Evolutionary conservation across 1,140 invertebrate species (phyloP).

Genomic region (Drosophila sucinea): DNA sequence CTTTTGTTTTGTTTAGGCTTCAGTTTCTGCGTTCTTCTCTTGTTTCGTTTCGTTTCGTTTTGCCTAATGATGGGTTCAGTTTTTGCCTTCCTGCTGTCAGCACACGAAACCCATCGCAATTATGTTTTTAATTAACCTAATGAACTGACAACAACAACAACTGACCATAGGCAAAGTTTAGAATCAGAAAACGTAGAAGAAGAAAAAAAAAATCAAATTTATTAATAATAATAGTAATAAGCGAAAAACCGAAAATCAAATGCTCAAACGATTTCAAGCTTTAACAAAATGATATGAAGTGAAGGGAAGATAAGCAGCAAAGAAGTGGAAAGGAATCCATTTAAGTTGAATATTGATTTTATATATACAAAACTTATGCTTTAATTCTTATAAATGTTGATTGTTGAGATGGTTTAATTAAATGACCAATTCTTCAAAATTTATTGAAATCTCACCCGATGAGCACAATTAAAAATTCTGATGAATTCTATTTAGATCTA

Average conservation of each 20-base stretch:
- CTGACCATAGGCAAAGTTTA: slow-evolving; percentile 5
- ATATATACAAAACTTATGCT: not conserved
- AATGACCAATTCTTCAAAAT: not conserved
- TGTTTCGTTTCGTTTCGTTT: slow-evolving; percentile 25
- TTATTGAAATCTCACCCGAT: too few relatives aligned
- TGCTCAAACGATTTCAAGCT: not conserved
- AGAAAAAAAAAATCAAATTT: not conserved
- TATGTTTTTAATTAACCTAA: slow-evolving; percentile 79
- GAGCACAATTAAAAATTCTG: too few relatives aligned
- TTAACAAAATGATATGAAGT: not conserved
- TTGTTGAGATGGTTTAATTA: not conserved
- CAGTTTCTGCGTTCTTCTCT: slow-evolving; percentile 40
- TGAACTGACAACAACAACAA: slow-evolving; percentile 46
- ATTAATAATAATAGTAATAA: not conserved
- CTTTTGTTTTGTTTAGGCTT: slow-evolving; percentile 22
- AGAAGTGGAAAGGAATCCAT: not conserved
- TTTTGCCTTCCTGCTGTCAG: slow-evolving; percentile 53
- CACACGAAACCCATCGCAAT: slow-evolving; percentile 52
- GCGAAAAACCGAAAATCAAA: not conserved
- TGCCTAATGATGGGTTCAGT: slow-evolving; percentile 53
- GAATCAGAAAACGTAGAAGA: not conserved
- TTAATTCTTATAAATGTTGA: not conserved
- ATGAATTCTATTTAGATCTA: too few relatives aligned
- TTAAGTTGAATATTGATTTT: not conserved
- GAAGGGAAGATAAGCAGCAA: not conserved